Percentiles rank a stretch among this genome's conserved stretches.
Conservation (phyloP, 2,888 invertebrate species). For the Ashinkailepas kermadecensis region DNA sequence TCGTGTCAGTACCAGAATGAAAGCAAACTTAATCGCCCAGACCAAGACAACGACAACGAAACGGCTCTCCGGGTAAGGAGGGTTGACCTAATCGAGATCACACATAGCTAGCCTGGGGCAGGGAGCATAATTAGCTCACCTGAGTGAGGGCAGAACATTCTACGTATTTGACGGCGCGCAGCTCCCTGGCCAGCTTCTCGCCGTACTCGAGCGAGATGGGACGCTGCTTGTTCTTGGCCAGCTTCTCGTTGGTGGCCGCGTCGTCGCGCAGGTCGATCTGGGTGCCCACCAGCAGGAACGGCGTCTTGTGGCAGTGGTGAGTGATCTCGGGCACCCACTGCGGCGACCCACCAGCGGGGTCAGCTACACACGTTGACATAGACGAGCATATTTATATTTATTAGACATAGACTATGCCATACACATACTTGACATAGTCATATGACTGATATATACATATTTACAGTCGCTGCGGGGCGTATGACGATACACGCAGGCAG, state of each 20-base stretch:
- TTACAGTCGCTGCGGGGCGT: too few relatives aligned
- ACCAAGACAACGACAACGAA: too few relatives aligned
- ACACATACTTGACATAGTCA: too few relatives aligned
- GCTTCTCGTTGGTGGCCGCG: conserved; percentile 84
- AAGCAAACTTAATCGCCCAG: too few relatives aligned
- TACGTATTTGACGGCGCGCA: conserved; percentile 98
- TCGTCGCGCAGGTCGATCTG: conserved; percentile 98
- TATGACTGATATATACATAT: too few relatives aligned
- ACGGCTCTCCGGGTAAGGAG: too few relatives aligned
- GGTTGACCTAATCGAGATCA: too few relatives aligned
- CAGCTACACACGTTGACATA: background rate
- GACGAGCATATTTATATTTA: too few relatives aligned
- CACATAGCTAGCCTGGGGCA: too few relatives aligned
- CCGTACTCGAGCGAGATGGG: conserved; percentile 94
- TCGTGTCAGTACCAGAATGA: too few relatives aligned
- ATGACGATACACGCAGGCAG: too few relatives aligned
- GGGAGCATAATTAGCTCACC: conserved; percentile 40
- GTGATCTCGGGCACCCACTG: conserved; percentile 99
- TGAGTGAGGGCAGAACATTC: conserved; percentile 98
- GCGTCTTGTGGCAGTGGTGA: conserved; percentile 98
- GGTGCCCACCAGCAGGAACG: conserved; percentile 93
- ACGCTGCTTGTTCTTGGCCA: conserved; percentile 77
- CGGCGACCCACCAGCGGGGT: conserved; percentile 21
- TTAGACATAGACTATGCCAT: too few relatives aligned
- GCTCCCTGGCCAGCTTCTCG: conserved; percentile 93